These are phyloP conservation scores for Notothenia coriiceps DNA, from an alignment of 2,113 vertebrate genomes.

Conservation along the genomic window DNA sequence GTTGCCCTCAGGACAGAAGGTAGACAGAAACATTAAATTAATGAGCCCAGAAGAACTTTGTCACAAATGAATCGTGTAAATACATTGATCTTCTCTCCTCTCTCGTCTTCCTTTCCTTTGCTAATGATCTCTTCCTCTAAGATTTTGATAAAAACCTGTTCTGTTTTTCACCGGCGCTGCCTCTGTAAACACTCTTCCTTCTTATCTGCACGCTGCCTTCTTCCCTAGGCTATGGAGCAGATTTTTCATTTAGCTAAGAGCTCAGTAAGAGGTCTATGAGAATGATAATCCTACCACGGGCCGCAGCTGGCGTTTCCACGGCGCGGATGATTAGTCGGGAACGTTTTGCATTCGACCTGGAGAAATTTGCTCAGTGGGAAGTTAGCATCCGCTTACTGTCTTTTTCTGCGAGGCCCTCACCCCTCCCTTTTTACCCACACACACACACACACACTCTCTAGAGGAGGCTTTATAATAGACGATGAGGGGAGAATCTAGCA, in stretches of 20 bases:
- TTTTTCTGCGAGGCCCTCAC: slow-evolving; percentile 86
- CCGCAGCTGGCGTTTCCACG: slow-evolving; percentile 98
- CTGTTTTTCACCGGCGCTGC: slow-evolving; percentile 94
- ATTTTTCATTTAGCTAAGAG: slow-evolving; percentile 99
- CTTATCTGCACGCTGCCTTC: slow-evolving; percentile 96
- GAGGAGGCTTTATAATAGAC: slow-evolving; percentile 64
- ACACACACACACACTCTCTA: slow-evolving; percentile 39
- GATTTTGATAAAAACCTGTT: slow-evolving; percentile 96
- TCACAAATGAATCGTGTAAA: slow-evolving; percentile 99
- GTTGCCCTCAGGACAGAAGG: slow-evolving; percentile 97
- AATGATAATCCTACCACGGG: slow-evolving; percentile 98
- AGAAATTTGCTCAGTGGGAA: slow-evolving; percentile 99
- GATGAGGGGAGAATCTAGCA: slow-evolving; percentile 47
- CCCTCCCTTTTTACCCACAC: slow-evolving; percentile 42
- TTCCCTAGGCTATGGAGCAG: slow-evolving; percentile 98
- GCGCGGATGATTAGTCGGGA: slow-evolving; percentile 98
- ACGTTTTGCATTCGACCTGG: slow-evolving; percentile 99
- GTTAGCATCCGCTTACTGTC: slow-evolving; percentile 99
- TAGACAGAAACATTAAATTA: slow-evolving; percentile 99
- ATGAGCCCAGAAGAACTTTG: slow-evolving; percentile 97
- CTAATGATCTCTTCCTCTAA: slow-evolving; percentile 94
- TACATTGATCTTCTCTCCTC: slow-evolving; percentile 93
- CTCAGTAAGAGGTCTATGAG: slow-evolving; percentile 99
- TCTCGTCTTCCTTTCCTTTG: slow-evolving; percentile 64
- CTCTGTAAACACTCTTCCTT: slow-evolving; percentile 97